Base-by-base conservation (phyloP, 2,888 invertebrate species). In the Cryptops parisi region DNA sequence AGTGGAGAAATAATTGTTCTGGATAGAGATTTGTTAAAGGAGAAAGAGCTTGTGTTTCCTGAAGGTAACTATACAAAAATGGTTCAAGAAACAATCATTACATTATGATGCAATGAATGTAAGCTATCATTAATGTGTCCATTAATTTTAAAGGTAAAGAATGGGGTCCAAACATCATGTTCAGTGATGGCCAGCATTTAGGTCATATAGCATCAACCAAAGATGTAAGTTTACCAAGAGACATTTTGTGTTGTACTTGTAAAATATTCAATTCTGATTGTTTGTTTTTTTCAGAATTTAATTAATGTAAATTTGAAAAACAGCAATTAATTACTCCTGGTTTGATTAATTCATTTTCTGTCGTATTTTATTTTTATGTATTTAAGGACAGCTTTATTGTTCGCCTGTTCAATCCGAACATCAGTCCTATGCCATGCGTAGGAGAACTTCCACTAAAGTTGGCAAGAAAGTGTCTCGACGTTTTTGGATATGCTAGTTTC, bases 321-420 rank as follows among this genome's bases (percentile, higher is more conserved):
- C n/a, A 19, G n/a, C 4, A 3, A 21, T 21, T 17, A 21, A 19
- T 15, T 22, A 44, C 15, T 21, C 15, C 2, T 23, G 3, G 21
- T 3, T 19, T 17, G 2, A 4, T 15, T 24, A 25, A 25, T 17
- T 3, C 5, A 21, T 23, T 45, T 15, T n/a, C n/a, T n/a, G n/a
- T n/a, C n/a, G n/a, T n/a, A n/a, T n/a, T n/a, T n/a, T n/a, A n/a
- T n/a, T n/a, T n/a, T n/a, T 19, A n/a, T 51, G n/a, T n/a, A n/a
- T n/a, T n/a, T n/a, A 64, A 84, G 83, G 86, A 86, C 67, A 82
- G 82, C 15, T 81, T 86, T 69, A 80, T 85, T 25, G 83, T 86
- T 12, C 76, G 83, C 57, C 81, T 81, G 59, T 76, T 82, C 60
- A 81, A 79, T 63, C 78, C 80, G 15, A 67, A 74, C 53, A 72